phyloP scores from a whole-genome alignment of 2,797 vertebrate species.

The Characodon lateralis region DNA sequence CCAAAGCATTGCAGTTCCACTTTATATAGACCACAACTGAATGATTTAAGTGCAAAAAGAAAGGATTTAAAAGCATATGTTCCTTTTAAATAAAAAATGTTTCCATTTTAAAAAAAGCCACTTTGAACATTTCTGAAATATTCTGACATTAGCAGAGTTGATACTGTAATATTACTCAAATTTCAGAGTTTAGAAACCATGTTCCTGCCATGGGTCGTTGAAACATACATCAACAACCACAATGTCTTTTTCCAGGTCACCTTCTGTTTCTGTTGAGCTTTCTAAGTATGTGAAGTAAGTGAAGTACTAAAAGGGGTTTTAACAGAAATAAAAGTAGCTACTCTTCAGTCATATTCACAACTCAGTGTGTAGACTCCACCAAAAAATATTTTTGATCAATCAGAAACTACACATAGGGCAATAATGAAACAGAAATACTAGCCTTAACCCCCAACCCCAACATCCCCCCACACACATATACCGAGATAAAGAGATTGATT shows the following conservation, averaged over 20 bases:
- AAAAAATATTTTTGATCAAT: background rate
- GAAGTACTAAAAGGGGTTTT: background rate
- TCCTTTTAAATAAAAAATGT: background rate
- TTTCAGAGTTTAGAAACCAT: background rate
- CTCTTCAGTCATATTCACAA: background rate
- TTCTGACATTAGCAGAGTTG: background rate
- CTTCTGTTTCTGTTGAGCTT: background rate
- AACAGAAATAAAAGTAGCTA: too few relatives aligned
- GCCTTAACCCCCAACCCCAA: background rate
- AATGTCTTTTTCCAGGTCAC: background rate
- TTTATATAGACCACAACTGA: too few relatives aligned
- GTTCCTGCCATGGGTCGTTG: background rate
- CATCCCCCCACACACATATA: too few relatives aligned
- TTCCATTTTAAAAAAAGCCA: background rate
- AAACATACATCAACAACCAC: background rate
- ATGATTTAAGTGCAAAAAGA: too few relatives aligned
- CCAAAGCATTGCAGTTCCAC: too few relatives aligned
- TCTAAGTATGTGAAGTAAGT: background rate
- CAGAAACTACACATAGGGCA: background rate
- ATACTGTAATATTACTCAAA: background rate
- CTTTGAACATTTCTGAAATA: background rate
- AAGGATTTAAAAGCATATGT: too few relatives aligned
- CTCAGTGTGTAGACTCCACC: too few relatives aligned
- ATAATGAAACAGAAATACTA: background rate
- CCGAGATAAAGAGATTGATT: too few relatives aligned